Evolutionary conservation across 2,113 vertebrate species (phyloP), one percentile per base, ranked within the genome.

Genomic region (Trogon surrucura): DNA sequence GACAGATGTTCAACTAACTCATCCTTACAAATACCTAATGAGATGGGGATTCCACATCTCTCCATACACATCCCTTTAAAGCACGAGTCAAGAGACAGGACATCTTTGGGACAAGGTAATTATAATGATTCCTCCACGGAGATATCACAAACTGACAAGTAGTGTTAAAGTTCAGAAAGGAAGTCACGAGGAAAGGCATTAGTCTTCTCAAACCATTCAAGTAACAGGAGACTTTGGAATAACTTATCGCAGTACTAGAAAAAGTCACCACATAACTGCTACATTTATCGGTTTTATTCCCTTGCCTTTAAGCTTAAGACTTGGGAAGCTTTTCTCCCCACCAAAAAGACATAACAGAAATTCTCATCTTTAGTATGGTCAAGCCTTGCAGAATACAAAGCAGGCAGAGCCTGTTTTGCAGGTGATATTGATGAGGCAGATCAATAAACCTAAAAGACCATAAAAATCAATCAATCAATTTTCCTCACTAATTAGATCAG

Each of bases 401-500:
- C 92, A 87, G 50, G 73, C 72, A 7, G 48, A 87, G 74, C 18
- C n/a, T 72, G 41, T 61, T 83, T 71, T 86, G 60, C 12, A 81
- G 67, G 34, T 64, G 64, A 60, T 91, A 95, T 67, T 71, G 56
- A 86, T 67, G 69, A 84, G 34, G 72, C 36, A 88, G 17, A 91
- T 90, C 89, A 91, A 92, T 90, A 91, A 62, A 57, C 67, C 21
- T 32, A 64, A 70, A 26, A 85, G 67, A 80, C 77, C 62, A 13
- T 47, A 83, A 93, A 94, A 47, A 41, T 41, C 41, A 94, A 90
- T 70, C 88, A 88, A 87, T 81, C 29, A 4, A 9, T 83, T 88
- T 86, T 62, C 80, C 51, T 89, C 85, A 62, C 64, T 78, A 93
- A 79, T 56, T 67, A 51, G n/a, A 89, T 93, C 72, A 92, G 67